Evolutionary conservation across 2,113 vertebrate species (phyloP), one percentile per base, ranked within the genome.

Genomic region (Morone saxatilis): DNA sequence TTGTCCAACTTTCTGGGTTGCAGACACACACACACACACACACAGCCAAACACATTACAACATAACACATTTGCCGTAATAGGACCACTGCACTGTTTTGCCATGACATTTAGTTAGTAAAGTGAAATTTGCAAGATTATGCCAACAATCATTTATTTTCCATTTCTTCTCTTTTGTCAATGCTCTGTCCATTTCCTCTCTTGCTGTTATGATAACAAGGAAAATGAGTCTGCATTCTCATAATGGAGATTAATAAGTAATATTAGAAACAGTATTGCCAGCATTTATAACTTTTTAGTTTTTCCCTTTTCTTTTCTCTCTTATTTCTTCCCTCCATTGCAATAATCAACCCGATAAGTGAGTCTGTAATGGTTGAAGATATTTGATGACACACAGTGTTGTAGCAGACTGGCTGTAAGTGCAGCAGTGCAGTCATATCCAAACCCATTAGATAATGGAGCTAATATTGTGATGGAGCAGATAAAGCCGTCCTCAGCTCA

Each of bases 401-500:
- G 22, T 1, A 41, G 61, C 71, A 57, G 65, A 56, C 36, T 57
- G 61, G 54, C 70, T 72, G 43, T 51, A 77, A 80, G 72, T 71
- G 86, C 61, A 77, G 43, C 54, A 47, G 47, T 25, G 84, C 51
- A 62, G 65, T 78, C 45, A 59, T 7, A 31, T 82, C 86, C 89
- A 82, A 68, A 38, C 53, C 74, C 63, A 88, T 89, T 89, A 91
- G 86, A 83, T 86, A 80, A 91, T 88, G 79, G 75, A 80, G 69
- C 62, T 73, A 59, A 87, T 87, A 70, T 10, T 47, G 74, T 53
- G 71, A 84, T 86, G 80, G 63, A 71, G 71, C 65, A 63, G 71
- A 68, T 80, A 81, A 86, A 47, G 77, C 48, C 12, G 0, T 31
- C 48, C 50, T 86, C 65, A 79, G 80, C 80, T 78, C 48, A 17